Evolutionary conservation across 92 coral and sea anemone species (phyloP).

Genomic region (Micromussa lordhowensis): DNA sequence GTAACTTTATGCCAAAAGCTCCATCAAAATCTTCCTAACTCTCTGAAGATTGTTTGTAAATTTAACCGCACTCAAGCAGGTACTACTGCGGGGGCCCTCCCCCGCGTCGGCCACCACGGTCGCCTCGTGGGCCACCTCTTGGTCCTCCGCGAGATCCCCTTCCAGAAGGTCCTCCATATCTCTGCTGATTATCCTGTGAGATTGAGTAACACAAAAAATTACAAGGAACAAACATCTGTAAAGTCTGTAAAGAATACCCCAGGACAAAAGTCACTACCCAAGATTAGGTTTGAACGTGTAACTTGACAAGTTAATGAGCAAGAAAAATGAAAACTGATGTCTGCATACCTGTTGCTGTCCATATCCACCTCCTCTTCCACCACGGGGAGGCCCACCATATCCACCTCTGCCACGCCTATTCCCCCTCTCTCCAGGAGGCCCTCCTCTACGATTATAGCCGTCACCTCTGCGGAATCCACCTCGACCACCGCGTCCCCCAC

Average conservation of each 20-base stretch:
- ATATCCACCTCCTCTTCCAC: constrained; percentile 72
- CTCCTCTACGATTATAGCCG: constrained; percentile 80
- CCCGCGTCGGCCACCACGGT: constrained; percentile 80
- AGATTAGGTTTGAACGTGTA: background rate
- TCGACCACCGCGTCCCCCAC: constrained; percentile 89
- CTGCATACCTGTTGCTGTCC: constrained; percentile 71
- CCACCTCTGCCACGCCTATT: constrained; percentile 90
- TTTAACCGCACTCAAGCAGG: constrained; percentile 7
- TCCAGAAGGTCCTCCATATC: constrained; percentile 38
- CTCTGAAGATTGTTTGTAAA: constrained; percentile 43
- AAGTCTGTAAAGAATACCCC: too few relatives aligned
- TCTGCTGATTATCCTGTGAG: constrained; percentile 32
- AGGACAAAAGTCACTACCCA: background rate
- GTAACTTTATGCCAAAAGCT: constrained; percentile 92
- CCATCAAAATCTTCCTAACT: constrained; percentile 99
- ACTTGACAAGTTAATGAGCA: background rate
- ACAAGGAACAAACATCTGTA: background rate
- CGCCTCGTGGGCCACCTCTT: constrained; percentile 82
- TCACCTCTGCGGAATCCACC: constrained; percentile 82
- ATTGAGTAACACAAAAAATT: background rate
- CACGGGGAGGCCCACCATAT: constrained; percentile 73
- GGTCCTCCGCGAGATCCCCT: constrained; percentile 82
- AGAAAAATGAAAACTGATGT: background rate
- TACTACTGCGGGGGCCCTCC: constrained; percentile 82
- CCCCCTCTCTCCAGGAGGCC: constrained; percentile 78